Evolutionary conservation across 2,797 vertebrate genomes (phyloP), one percentile per base, ranked within the genome.

Genomic region (Mustela erminea): DNA sequence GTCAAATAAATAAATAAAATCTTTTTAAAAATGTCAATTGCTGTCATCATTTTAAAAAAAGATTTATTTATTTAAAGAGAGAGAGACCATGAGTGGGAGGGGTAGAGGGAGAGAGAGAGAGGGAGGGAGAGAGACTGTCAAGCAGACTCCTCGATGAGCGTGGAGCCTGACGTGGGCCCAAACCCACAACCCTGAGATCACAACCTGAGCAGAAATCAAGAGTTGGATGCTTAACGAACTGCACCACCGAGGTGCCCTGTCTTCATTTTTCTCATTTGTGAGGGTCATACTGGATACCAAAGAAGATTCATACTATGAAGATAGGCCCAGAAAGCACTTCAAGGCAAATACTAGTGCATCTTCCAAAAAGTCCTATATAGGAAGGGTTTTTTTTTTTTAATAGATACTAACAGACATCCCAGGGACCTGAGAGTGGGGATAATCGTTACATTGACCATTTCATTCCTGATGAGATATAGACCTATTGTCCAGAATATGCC

Each of bases 181-280:
- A 35, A 35, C 9, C 66, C 66, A 35, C n/a, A 35, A 35, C 17
- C 7, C n/a, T 20, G 66, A 68, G 66, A 68, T 68, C 66, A 9
- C 1, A 2, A 68, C n/a, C 18, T 35, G 66, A 68, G n/a, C 1
- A 2, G n/a, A 35, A 68, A 68, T 35, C 66, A 68, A 68, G n/a
- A 68, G 66, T 35, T 35, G n/a, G 8, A 68, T 68, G n/a, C 66
- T 68, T 68, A 68, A 35, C n/a, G 4, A 35, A 35, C 17, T 68
- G n/a, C 2, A 10, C 17, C n/a, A 35, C 18, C 4, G 7, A 68
- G 66, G 18, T 21, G n/a, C 66, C 66, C 52, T 75, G 18, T 18
- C 49, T 18, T 32, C 27, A 68, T 85, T 87, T 43, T 75, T 96
- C 49, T 92, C 92, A 38, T 56, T 41, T 66, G 83, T 77, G 95